Evolutionary conservation across 2,113 vertebrate genomes (phyloP).

Genomic region (Gallinago media): DNA sequence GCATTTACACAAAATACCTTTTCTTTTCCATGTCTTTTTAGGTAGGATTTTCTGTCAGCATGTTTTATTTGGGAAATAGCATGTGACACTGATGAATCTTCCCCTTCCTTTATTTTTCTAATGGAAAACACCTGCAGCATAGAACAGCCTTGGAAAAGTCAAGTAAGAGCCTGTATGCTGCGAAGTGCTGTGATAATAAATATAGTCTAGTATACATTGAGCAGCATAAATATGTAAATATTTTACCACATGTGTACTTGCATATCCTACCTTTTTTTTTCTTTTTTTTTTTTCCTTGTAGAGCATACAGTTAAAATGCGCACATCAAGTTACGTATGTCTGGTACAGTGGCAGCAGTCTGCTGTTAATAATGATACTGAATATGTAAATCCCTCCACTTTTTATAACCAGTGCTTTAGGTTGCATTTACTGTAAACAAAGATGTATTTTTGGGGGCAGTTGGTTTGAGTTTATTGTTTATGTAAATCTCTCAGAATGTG

Average conservation of each 20-base stretch:
- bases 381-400: slow-evolving; percentile 68
- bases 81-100: slow-evolving; percentile 7
- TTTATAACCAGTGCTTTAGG: slow-evolving; percentile 66
- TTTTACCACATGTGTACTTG: slow-evolving; percentile 29
- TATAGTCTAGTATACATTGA: slow-evolving; percentile 19
- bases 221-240: slow-evolving; percentile 71
- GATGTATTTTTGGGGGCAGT: slow-evolving; percentile 92
- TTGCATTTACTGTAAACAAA: slow-evolving; percentile 94
- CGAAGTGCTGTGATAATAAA: neutral
- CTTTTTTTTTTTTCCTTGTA: neutral
- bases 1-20: neutral
- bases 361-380: slow-evolving; percentile 67
- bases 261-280: neutral
- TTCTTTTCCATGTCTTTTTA: slow-evolving; percentile 18
- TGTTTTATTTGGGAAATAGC: slow-evolving; percentile 41
- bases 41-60: neutral
- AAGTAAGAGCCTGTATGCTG: neutral
- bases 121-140: slow-evolving; percentile 27
- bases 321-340: neutral
- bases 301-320: neutral
- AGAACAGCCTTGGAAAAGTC: slow-evolving; percentile 32
- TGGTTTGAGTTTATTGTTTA: slow-evolving; percentile 97
- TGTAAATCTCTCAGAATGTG: slow-evolving; percentile 99
- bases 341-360: slow-evolving; percentile 33
- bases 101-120: slow-evolving; percentile 26